Conservation (phyloP, 2,888 invertebrate genomes). For the Amphipoea oculea region DNA sequence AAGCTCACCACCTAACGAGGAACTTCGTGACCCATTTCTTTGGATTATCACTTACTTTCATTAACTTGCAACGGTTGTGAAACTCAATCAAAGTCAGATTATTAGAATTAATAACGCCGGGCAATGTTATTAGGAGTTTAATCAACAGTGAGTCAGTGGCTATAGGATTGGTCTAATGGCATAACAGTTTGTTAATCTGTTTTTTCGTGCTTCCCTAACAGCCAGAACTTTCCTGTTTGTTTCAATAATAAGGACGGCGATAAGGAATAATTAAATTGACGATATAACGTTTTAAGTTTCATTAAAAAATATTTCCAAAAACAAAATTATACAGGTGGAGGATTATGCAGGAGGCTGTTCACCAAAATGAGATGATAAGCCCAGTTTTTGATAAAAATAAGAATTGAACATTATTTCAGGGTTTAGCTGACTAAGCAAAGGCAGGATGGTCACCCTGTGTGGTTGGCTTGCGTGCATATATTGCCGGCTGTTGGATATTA, state of each 20-base stretch:
- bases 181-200: slow-evolving; percentile 20
- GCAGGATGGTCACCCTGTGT: slow-evolving; percentile 50
- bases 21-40: slow-evolving; percentile 36
- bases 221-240: slow-evolving; percentile 24
- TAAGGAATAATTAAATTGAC: slow-evolving; percentile 5
- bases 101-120: slow-evolving; percentile 26
- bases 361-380: not conserved
- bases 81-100: slow-evolving; percentile 36
- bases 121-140: not conserved
- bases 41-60: slow-evolving; percentile 29
- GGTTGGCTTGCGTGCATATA: slow-evolving; percentile 52
- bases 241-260: slow-evolving; percentile 2
- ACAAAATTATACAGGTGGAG: not conserved
- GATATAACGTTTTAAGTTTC: not conserved
- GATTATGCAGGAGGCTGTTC: not conserved
- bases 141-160: not conserved
- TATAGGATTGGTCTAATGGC: not conserved
- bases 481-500: slow-evolving; percentile 48
- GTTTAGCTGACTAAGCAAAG: not conserved
- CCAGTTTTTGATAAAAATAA: not conserved
- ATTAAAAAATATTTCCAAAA: not conserved
- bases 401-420: not conserved
- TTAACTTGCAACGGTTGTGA: slow-evolving; percentile 20
- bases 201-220: slow-evolving; percentile 4
- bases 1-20: slow-evolving; percentile 20